Evolutionary conservation across 2,888 invertebrate genomes (phyloP).

Genomic region (Ametastegia equiseti): DNA sequence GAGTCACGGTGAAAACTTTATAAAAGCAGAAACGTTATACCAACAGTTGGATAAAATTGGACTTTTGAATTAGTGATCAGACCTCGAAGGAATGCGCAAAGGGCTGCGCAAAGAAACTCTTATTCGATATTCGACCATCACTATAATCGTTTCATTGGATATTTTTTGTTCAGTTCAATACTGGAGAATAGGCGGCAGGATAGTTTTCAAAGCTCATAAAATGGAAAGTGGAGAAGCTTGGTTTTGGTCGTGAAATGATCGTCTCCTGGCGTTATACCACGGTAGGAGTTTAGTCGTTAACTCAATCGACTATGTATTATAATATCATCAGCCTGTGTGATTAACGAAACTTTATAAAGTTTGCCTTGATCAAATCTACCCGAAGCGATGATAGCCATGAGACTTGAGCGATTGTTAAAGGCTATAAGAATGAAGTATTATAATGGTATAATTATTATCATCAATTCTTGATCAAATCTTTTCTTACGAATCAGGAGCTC

Average conservation of each 20-base stretch:
- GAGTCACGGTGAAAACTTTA: conserved; percentile 24
- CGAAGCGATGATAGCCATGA: not conserved
- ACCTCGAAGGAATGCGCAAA: not conserved
- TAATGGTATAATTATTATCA: too few relatives aligned
- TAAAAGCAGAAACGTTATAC: conserved; percentile 18
- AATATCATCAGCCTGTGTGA: conserved; percentile 11
- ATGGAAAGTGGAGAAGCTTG: not conserved
- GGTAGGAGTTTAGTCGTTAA: conserved; percentile 18
- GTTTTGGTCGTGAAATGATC: not conserved
- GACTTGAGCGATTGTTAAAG: not conserved
- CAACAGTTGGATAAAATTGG: conserved; percentile 13
- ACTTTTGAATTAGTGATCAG: conserved; percentile 27
- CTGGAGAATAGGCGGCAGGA: not conserved
- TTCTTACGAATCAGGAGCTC: not conserved
- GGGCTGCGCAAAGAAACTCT: not conserved
- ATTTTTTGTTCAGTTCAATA: not conserved
- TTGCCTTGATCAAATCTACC: not conserved
- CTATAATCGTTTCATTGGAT: not conserved
- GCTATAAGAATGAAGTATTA: conserved; percentile 8
- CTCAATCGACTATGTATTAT: conserved; percentile 13
- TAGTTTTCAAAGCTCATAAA: not conserved
- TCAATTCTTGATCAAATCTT: conserved; percentile 5
- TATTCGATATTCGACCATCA: not conserved
- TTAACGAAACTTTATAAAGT: conserved; percentile 18
- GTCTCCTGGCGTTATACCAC: not conserved